phyloP scores from a whole-genome alignment of 35 echinoderm and acorn worm species.

The Apostichopus californicus region DNA sequence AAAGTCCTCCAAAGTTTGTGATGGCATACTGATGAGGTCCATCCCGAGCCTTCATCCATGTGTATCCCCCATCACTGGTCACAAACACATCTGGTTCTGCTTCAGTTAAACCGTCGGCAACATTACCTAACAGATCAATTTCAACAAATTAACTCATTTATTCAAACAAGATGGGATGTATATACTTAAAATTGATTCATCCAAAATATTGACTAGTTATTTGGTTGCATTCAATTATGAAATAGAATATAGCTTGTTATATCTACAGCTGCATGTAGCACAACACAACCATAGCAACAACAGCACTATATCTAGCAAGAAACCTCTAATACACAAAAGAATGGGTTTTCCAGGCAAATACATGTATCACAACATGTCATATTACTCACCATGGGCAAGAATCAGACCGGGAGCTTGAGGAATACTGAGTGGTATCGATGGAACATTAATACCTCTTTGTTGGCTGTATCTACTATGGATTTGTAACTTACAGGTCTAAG shows the following conservation, averaged over 20 bases:
- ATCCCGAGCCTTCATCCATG: conserved; percentile 68
- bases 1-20: conserved; percentile 80
- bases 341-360: background rate
- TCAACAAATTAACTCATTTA: background rate
- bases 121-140: conserved; percentile 55
- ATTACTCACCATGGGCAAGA: conserved; percentile 83
- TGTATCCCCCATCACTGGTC: conserved; percentile 87
- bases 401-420: conserved; percentile 79
- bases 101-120: conserved; percentile 64
- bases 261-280: too few relatives aligned
- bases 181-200: too few relatives aligned
- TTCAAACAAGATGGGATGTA: too few relatives aligned
- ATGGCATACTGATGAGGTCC: conserved; percentile 90
- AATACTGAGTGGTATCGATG: conserved; percentile 74
- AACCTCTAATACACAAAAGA: too few relatives aligned
- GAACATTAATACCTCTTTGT: conserved; percentile 63
- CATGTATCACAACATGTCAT: background rate
- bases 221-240: too few relatives aligned
- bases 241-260: too few relatives aligned
- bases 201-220: too few relatives aligned
- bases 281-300: too few relatives aligned
- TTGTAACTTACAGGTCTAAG: conserved; percentile 79
- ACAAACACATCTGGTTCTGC: conserved; percentile 80
- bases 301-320: too few relatives aligned
- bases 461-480: conserved; percentile 79